Evolutionary conservation across 2,888 invertebrate genomes (phyloP), one percentile per base, ranked within the genome.

Genomic region (Linnaemya tessellans): DNA sequence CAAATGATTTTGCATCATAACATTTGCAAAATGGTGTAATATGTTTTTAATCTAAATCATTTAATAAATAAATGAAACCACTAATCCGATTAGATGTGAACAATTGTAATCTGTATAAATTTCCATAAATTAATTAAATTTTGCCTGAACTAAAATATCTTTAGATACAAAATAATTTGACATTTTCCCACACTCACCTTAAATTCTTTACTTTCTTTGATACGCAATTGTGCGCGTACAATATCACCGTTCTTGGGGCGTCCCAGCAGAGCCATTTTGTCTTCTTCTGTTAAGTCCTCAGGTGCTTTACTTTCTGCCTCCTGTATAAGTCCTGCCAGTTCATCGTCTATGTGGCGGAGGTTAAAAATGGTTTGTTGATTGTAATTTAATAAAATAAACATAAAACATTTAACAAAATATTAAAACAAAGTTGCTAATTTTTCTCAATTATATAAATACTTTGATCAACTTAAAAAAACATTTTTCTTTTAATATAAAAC

Each of bases 181-280:
- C n/a, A n/a, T n/a, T 38, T 35, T 38, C 0, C 0, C 18, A 38
- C 38, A 87, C 93, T 93, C 93, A 98, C 98, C 96, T 98, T 99
- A 93, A 99, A 99, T 93, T 99, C 99, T 93, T 98, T 97, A 94
- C 98, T 99, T 93, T 99, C 99, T 91, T 97, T 97, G 91, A 99
- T 97, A 91, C 97, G 95, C 90, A 99, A 95, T 93, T 97, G 96
- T 82, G 97, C 96, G 89, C 96, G 95, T 88, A 95, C 95, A 91
- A 96, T 94, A 88, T 98, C 98, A 3, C 99, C 99, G 86, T 98
- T 94, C 89, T 97, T 95, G 4, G 99, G 99, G 90, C 96, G 96
- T 43, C 99, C 99, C 93, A 98, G 94, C 91, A 97, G 94, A 70
- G 97, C 97, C 89, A 98, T 96, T 90, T 96, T 97, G 86, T 97